Evolutionary conservation across 1,140 invertebrate genomes (phyloP).

Genomic region (Zaprionus gabonicus): DNA sequence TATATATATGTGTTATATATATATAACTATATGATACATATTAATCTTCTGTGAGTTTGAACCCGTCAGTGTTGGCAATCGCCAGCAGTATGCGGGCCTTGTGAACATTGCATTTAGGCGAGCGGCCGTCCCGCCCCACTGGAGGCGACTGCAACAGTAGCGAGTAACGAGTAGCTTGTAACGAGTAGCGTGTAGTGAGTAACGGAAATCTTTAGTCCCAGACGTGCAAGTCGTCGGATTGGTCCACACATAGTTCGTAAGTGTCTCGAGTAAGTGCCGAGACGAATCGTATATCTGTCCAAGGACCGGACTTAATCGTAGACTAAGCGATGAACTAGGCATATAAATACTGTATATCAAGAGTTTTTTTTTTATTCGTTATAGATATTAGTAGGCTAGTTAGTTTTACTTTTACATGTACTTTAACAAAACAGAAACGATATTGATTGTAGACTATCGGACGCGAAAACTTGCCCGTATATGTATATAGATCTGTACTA

Average conservation of each 20-base stretch:
- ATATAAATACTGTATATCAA: conserved; percentile 10
- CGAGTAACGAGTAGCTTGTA: conserved; percentile 13
- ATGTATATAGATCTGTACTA: conserved; percentile 13
- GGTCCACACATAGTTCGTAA: conserved; percentile 64
- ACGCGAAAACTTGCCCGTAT: conserved; percentile 31
- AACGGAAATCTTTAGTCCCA: conserved; percentile 43
- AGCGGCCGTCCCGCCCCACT: conserved; percentile 12
- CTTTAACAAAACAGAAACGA: conserved; percentile 13
- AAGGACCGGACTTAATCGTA: conserved; percentile 26
- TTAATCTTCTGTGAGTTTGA: neutral
- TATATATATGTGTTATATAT: conserved; percentile 6
- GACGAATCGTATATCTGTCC: conserved; percentile 23
- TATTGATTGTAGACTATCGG: conserved; percentile 24
- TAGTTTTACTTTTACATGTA: conserved; percentile 21
- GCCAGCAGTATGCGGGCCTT: conserved; percentile 13
- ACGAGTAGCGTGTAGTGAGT: conserved; percentile 17
- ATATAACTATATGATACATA: conserved; percentile 1
- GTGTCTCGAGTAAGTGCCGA: conserved; percentile 12
- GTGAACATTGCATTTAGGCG: conserved; percentile 63
- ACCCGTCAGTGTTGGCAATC: conserved; percentile 44
- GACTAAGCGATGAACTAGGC: conserved; percentile 11
- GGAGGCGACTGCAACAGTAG: conserved; percentile 17
- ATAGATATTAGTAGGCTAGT: conserved; percentile 35
- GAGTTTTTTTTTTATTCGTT: conserved; percentile 47
- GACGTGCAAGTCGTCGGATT: conserved; percentile 55